Evolutionary conservation across 2,888 invertebrate genomes (phyloP).

Genomic region (Leistus spinibarbis): DNA sequence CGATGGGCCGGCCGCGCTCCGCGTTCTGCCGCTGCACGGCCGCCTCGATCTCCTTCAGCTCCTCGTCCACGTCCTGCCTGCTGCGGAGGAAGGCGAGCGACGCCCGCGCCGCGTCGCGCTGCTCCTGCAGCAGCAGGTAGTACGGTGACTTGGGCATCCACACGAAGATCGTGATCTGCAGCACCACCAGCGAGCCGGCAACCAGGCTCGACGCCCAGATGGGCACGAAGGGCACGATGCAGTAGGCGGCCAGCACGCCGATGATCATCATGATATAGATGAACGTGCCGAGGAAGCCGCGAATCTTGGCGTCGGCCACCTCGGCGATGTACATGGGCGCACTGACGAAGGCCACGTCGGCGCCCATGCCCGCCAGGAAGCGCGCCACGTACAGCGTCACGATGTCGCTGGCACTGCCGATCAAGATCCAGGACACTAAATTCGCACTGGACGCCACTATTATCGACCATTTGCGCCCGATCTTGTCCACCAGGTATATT

Average conservation of each 20-base stretch:
- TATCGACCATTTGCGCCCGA: constrained; percentile 53
- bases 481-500: constrained; percentile 51
- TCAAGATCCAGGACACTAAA: constrained; percentile 52
- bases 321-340: constrained; percentile 57
- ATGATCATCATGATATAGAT: constrained; percentile 56
- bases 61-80: constrained; percentile 47
- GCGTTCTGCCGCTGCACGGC: constrained; percentile 52
- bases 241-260: constrained; percentile 54
- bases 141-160: constrained; percentile 57
- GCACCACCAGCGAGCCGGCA: constrained; percentile 48
- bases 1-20: constrained; percentile 52
- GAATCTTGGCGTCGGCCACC: constrained; percentile 55
- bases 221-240: constrained; percentile 53
- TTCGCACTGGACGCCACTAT: constrained; percentile 51
- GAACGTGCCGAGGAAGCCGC: constrained; percentile 53
- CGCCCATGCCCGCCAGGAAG: constrained; percentile 53
- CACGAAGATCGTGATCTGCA: constrained; percentile 50
- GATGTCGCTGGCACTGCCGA: constrained; percentile 50
- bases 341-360: constrained; percentile 55
- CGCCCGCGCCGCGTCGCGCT: constrained; percentile 49
- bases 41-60: constrained; percentile 51
- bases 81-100: constrained; percentile 48
- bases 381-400: constrained; percentile 52
- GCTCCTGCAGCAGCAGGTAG: constrained; percentile 50
- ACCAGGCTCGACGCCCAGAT: constrained; percentile 52